Conservation (phyloP, 2,888 invertebrate species). For the Notocelia uddmanniana region DNA sequence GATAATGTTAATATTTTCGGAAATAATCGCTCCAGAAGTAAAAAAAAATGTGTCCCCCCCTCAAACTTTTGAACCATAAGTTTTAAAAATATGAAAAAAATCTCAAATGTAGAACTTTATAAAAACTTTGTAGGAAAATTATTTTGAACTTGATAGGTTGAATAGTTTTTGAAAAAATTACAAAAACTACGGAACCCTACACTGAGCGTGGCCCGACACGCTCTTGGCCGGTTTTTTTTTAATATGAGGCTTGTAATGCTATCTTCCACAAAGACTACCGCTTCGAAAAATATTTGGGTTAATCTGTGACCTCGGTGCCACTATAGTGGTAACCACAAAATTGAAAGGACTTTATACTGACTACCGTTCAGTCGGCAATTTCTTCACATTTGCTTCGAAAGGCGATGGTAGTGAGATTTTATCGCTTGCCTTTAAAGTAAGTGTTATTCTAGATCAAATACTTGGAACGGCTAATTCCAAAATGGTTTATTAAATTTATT, state of each 20-base stretch:
- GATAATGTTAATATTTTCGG: no score
- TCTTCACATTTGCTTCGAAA: slow-evolving; percentile 48
- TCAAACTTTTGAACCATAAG: no score
- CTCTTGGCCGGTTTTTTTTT: no score
- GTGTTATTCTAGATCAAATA: slow-evolving; percentile 45
- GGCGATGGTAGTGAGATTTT: slow-evolving; percentile 50
- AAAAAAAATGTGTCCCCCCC: no score
- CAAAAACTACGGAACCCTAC: no score
- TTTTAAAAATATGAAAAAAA: no score
- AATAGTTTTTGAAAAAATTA: no score
- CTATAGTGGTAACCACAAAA: slow-evolving; percentile 12
- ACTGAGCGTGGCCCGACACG: no score
- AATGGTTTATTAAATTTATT: slow-evolving; percentile 32
- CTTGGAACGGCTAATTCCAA: slow-evolving; percentile 39
- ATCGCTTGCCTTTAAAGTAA: slow-evolving; percentile 49
- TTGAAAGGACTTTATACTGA: slow-evolving; percentile 22
- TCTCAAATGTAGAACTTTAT: no score
- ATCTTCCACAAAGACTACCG: not conserved
- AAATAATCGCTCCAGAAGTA: no score
- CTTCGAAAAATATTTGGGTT: slow-evolving; percentile 2
- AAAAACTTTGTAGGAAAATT: no score
- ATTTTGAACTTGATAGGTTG: no score
- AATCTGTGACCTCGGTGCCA: slow-evolving; percentile 14
- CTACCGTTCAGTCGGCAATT: slow-evolving; percentile 11
- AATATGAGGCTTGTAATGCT: not conserved